A percentile compares a stretch with the other conserved stretches of the same genome.
Conservation (phyloP, 1,140 invertebrate species). For the Tetraneura akinire region DNA sequence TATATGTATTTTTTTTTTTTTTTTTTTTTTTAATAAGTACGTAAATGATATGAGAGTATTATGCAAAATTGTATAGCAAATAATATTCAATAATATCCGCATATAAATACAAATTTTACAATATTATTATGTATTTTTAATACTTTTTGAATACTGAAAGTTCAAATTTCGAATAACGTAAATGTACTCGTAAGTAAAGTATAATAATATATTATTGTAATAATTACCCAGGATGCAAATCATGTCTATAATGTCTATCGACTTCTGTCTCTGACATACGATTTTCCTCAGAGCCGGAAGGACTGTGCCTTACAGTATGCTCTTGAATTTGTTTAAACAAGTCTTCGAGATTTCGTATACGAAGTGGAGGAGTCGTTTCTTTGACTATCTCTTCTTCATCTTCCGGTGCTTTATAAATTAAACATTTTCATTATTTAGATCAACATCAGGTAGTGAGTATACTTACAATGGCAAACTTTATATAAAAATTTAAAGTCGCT, state of each 20-base stretch:
- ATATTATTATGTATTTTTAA: too few species aligned
- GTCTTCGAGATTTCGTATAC: conserved; percentile 88
- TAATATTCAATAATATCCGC: too few species aligned
- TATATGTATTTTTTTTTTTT: too few species aligned
- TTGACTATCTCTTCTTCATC: conserved; percentile 70
- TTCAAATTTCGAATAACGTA: too few species aligned
- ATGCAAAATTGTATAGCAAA: too few species aligned
- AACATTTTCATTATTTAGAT: background rate
- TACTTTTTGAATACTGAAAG: too few species aligned
- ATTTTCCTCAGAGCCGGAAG: conserved; percentile 87
- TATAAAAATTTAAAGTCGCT: background rate
- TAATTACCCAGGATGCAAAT: conserved; percentile 69
- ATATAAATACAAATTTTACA: too few species aligned
- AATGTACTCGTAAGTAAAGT: too few species aligned
- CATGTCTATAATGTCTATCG: conserved; percentile 82
- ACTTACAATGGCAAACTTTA: too few species aligned
- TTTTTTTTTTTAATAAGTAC: too few species aligned
- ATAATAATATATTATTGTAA: too few species aligned
- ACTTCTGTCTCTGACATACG: conserved; percentile 88
- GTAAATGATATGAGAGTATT: too few species aligned
- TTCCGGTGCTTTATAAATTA: conserved; percentile 57
- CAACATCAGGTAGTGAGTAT: background rate
- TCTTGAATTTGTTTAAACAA: conserved; percentile 83
- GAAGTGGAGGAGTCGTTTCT: conserved; percentile 70
- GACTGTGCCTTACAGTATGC: conserved; percentile 83